Base-by-base conservation (phyloP, 2,797 vertebrate species). In the Rhinogobio ventralis region DNA sequence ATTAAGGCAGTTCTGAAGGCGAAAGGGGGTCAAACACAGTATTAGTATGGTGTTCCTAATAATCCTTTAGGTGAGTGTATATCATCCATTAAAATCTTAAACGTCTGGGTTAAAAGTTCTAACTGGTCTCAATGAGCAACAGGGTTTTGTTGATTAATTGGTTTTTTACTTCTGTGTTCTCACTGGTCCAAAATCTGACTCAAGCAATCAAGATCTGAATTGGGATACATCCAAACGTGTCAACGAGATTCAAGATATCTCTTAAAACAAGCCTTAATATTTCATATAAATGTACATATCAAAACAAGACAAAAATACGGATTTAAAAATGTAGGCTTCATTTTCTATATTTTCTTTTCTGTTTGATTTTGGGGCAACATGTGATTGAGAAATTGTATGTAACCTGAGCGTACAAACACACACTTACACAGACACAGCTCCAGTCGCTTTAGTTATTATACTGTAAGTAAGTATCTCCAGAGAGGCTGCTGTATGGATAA, bases 401-500 rank as follows among this genome's bases (percentile, higher is more conserved):
- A 39, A 60, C 20, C 51, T 19, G 19, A 77, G 46, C 45, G 3
- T 69, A 82, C 64, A 85, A 42, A 68, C 64, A 55, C 46, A 30
- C 17, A 46, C 39, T 49, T 19, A 66, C 42, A 79, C 28, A 66
- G 5, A 49, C 57, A 78, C 60, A 74, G 73, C 79, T 42, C 66
- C 75, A 83, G 69, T 69, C 46, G 33, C 83, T 78, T 51, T 51
- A 68, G 78, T 68, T 25, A 30, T n/a, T 55, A 49, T 64, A 42
- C 39, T 51, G 75, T 45, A 73, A 28, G 39, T 82, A 33, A 74
- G 67, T 51, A 84, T 76, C 86, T 86, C 79, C 53, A 72, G 79
- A 84, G 86, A 89, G 69, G 62, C 71, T 67, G 51, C 76, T 77
- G 68, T 79, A 73, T 86, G 86, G 83, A 42, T 87, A 86, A 86